Evolutionary conservation across 1,140 invertebrate species (phyloP).

Genomic region (Heliothis subflexa): DNA sequence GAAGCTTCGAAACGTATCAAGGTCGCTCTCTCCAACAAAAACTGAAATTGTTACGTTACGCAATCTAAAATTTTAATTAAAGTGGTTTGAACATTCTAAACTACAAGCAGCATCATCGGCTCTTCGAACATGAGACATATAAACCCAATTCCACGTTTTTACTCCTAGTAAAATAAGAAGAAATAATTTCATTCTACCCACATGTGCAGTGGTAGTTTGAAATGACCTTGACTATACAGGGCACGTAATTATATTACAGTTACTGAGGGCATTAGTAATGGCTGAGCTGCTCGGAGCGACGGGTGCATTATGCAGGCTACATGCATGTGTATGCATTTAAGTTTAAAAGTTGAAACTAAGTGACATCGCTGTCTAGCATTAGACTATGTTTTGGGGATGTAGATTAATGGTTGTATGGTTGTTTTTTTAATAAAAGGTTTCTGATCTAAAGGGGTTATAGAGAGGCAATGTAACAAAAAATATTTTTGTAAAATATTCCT

Average conservation of each 20-base stretch:
- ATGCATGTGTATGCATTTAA: background rate
- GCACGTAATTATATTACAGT: background rate
- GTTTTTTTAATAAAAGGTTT: background rate
- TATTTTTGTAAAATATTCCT: no score
- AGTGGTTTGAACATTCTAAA: background rate
- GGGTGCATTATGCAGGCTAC: background rate
- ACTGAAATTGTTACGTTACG: conserved; percentile 6
- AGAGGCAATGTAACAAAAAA: no score
- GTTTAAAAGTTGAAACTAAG: conserved; percentile 18
- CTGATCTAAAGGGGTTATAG: background rate
- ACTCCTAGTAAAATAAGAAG: background rate
- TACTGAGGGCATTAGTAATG: conserved; percentile 19
- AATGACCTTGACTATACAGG: conserved; percentile 8
- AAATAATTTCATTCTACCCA: conserved; percentile 18
- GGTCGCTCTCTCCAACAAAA: conserved; percentile 8
- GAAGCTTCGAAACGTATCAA: conserved; percentile 2
- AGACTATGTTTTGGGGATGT: background rate
- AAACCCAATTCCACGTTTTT: no score
- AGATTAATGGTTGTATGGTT: background rate
- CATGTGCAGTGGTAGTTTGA: background rate
- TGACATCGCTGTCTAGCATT: background rate
- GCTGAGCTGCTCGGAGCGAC: conserved; percentile 1
- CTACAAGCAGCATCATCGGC: no score
- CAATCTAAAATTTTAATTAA: conserved; percentile 2
- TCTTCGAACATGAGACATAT: no score